Base-by-base conservation (phyloP, 2,888 invertebrate species). In the Aphidius colemani region DNA sequence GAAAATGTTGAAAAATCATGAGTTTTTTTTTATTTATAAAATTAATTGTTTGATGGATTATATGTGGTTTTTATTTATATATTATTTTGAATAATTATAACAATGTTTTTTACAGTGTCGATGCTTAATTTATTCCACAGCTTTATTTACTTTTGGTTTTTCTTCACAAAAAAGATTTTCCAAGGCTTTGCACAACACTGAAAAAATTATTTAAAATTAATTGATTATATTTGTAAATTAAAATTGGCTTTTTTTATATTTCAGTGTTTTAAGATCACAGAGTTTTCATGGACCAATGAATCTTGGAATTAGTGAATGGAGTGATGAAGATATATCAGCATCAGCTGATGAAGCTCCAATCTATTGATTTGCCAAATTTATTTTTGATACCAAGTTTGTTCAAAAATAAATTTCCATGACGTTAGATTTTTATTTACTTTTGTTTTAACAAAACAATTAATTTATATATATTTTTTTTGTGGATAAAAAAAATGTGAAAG, bases 271-370 rank as follows among this genome's bases (percentile, higher is more conserved):
- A 66, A 84, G 88, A 72, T 88, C 88, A 71, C 88, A 87, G 79
- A 88, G 88, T 68, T 88, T 88, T 81, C 87, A 88, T 80, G 87
- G 87, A 55, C 86, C 85, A 45, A 83, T 85, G 72, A 75, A 84
- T 69, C 76, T 81, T 66, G 83, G 84, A 11, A 75, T 82, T 40
- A 82, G 78, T 62, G 77, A 78, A 59, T 77, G 76, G 75, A 78
- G 77, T 59, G 78, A 78, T 48, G 78, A 78, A 55, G 78, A 78
- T 61, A 67, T 76, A 39, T 70, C 74, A 58, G 74, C 73, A 58
- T 78, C 78, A 7, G 78, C 77, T 13, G 78, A 78, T 53, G 78
- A 78, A 64, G 69, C 73, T 9, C 69, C 75, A 11, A 66, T 75
- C 56, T 78, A 75, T 64, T 78, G 59, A 66, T 62, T 53, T 53